Percentiles rank a stretch among this genome's conserved stretches.
Conservation (phyloP, 2,888 invertebrate genomes). For the Sepioteuthis lessoniana region DNA sequence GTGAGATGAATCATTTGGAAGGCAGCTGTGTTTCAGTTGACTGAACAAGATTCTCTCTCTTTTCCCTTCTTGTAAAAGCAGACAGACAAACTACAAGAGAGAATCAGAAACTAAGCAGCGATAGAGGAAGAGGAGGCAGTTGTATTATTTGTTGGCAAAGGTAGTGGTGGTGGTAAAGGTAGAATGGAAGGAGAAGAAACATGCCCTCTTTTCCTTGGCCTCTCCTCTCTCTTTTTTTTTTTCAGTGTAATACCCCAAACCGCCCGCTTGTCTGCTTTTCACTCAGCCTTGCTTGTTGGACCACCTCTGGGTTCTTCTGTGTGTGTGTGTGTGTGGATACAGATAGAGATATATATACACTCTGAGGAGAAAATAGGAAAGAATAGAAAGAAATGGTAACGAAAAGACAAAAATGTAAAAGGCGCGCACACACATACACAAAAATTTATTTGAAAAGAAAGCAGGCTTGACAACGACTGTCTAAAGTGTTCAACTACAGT, state of each 20-base stretch:
- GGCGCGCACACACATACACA: slow-evolving; percentile 40
- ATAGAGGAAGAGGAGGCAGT: neutral
- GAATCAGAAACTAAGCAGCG: neutral
- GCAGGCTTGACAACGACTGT: slow-evolving; percentile 34
- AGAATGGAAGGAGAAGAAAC: neutral
- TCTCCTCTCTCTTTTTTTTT: neutral
- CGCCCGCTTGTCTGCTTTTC: slow-evolving; percentile 24
- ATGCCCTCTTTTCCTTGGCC: neutral
- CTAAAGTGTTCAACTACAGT: slow-evolving; percentile 36
- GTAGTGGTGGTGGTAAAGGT: neutral
- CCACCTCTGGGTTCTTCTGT: slow-evolving; percentile 34
- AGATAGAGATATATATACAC: neutral
- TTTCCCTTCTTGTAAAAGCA: neutral
- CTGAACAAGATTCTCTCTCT: neutral
- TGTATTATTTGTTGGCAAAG: neutral
- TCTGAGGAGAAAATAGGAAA: neutral
- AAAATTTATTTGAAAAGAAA: neutral
- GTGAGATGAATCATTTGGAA: slow-evolving; percentile 49
- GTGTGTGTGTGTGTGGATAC: neutral
- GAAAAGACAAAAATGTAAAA: neutral
- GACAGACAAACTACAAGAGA: slow-evolving; percentile 14
- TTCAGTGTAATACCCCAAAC: neutral
- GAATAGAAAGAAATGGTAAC: neutral
- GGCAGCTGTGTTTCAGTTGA: slow-evolving; percentile 48
- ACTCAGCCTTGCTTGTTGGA: slow-evolving; percentile 45